Base-by-base conservation (phyloP, 2,888 invertebrate genomes). In the Gari tellinella region DNA sequence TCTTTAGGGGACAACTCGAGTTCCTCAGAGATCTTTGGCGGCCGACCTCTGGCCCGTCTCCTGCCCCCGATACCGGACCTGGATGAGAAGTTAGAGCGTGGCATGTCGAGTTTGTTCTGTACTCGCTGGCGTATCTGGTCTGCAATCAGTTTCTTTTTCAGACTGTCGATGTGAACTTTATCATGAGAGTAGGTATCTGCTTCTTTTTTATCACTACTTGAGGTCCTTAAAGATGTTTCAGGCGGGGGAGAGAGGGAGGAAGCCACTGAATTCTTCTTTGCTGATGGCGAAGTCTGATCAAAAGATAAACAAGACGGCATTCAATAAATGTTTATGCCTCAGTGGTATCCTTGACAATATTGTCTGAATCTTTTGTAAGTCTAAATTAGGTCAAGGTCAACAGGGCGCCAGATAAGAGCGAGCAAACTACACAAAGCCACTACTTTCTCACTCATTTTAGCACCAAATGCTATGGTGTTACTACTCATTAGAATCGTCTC, bases 71-170 rank as follows among this genome's bases (percentile, higher is more conserved):
- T 51, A 19, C 40, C 23, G 26, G 37, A 48, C 23, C 23, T 49
- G 10, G 31, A 31, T 4, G 31, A 31, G n/a, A 53, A 26, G 37
- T 25, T 2, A n/a, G 45, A 40, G 40, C 51, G 40, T 17, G 72
- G 53, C 31, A 70, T 80, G n/a, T 64, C 79, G 15, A 72, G 41
- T 45, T 86, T 86, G 17, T 66, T 83, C 68, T 84, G 83, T 52
- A 89, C 80, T 48, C 84, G 76, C 67, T 87, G 87, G 12, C 87
- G 79, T 10, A 89, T 88, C 62, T 87, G 86, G 40, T 89, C 87
- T 7, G 88, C 89, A 15, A 89, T 83, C 17, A 86, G 62, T 60
- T 86, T 87, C 65, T 85, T 87, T 68, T 87, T 85, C 46, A 82
- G 60, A 19, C 85, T 86, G 56, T 89, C 88, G 55, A 89, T 87